Percentiles rank a stretch among this genome's conserved stretches.
Evolutionary conservation across 2,797 vertebrate genomes (phyloP).

Genomic region (Pelodytes ibericus): DNA sequence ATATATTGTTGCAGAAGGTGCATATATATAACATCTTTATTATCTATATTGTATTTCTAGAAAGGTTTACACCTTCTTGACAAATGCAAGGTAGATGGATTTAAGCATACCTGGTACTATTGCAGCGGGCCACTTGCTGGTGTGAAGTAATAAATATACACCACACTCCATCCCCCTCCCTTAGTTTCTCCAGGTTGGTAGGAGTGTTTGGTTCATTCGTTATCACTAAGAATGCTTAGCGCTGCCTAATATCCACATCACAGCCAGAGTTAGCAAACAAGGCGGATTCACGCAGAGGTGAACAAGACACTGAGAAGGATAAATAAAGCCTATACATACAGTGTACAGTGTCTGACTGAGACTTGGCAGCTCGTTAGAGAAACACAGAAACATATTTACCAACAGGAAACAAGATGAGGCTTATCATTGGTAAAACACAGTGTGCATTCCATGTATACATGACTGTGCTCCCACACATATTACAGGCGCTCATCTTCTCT

Average conservation of each 20-base stretch:
- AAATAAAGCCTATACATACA: constrained; percentile 42
- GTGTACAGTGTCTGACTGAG: constrained; percentile 62
- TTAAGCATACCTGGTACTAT: not conserved
- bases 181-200: not conserved
- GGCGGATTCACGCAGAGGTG: constrained; percentile 52
- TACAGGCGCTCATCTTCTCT: not conserved
- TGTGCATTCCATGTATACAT: constrained; percentile 39
- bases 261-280: constrained; percentile 50
- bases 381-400: constrained; percentile 57
- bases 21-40: no score
- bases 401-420: constrained; percentile 58
- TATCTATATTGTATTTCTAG: no score
- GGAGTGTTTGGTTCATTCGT: not conserved
- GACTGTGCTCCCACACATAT: constrained; percentile 1
- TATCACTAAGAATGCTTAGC: constrained; percentile 41
- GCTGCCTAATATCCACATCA: constrained; percentile 50
- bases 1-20: no score
- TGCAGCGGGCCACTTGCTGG: not conserved
- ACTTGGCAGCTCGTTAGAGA: constrained; percentile 66
- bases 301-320: constrained; percentile 54
- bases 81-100: no score
- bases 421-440: constrained; percentile 46
- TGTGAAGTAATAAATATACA: not conserved
- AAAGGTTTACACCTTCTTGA: no score
- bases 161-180: not conserved